Percentiles rank a stretch among this genome's conserved stretches.
Conservation (phyloP, 2,113 vertebrate species). For the Dipodomys merriami region DNA sequence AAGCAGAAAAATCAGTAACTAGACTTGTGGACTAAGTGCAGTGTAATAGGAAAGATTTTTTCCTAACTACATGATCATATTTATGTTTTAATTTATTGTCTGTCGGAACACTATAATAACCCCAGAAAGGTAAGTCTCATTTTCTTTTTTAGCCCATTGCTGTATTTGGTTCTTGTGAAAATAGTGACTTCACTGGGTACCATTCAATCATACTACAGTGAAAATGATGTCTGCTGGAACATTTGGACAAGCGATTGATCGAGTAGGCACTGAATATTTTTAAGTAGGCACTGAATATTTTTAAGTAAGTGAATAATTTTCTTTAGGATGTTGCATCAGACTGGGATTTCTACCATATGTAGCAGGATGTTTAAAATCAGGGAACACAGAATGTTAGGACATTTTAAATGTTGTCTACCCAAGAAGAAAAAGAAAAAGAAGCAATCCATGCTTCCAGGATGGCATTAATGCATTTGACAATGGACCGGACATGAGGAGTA, state of each 20-base stretch:
- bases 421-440: background rate
- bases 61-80: background rate
- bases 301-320: background rate
- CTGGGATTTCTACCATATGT: background rate
- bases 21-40: background rate
- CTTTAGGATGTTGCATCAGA: background rate
- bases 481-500: background rate
- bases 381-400: background rate
- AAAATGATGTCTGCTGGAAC: background rate
- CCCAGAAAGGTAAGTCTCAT: background rate
- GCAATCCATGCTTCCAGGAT: background rate
- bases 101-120: background rate
- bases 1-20: background rate
- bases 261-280: background rate
- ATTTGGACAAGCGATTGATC: background rate
- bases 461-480: background rate
- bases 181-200: background rate
- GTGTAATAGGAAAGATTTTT: too few species aligned
- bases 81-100: background rate
- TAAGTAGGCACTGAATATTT: background rate
- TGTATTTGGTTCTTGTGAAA: too few species aligned
- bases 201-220: background rate
- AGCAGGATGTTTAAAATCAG: background rate
- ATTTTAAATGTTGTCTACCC: constrained; percentile 2
- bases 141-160: background rate